These are phyloP conservation scores for Calliopsis andreniformis DNA, from an alignment of 1,140 invertebrate genomes.

Conservation along the genomic window DNA sequence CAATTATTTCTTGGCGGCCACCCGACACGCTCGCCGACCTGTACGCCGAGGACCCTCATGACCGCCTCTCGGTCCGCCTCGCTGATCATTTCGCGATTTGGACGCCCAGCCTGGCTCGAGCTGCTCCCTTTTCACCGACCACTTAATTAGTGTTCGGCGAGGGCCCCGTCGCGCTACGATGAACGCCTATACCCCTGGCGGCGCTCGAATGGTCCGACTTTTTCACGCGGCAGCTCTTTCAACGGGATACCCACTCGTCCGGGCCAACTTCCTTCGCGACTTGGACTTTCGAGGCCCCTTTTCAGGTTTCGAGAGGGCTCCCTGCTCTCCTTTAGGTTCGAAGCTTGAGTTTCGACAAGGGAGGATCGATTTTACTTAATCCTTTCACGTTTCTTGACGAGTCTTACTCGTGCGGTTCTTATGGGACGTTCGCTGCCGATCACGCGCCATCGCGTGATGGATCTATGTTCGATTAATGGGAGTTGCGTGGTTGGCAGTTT, in stretches of 20 bases:
- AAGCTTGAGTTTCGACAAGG: no score
- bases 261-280: background rate
- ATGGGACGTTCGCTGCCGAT: no score
- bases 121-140: background rate
- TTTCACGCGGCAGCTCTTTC: background rate
- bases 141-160: slow-evolving; percentile 17
- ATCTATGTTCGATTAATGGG: no score
- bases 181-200: background rate
- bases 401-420: no score
- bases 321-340: no score
- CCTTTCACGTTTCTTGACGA: no score
- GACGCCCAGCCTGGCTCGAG: background rate
- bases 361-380: no score
- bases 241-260: background rate
- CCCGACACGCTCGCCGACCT: background rate
- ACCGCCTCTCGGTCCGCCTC: background rate
- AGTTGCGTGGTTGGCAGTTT: no score
- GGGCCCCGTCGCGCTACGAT: background rate
- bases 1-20: slow-evolving; percentile 1
- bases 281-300: background rate
- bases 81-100: slow-evolving; percentile 3
- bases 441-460: no score
- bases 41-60: background rate
- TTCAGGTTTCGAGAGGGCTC: slow-evolving; percentile 12
- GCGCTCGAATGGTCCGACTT: background rate